Evolutionary conservation across 2,888 invertebrate genomes (phyloP).

Genomic region (Lasioglossum calceatum): DNA sequence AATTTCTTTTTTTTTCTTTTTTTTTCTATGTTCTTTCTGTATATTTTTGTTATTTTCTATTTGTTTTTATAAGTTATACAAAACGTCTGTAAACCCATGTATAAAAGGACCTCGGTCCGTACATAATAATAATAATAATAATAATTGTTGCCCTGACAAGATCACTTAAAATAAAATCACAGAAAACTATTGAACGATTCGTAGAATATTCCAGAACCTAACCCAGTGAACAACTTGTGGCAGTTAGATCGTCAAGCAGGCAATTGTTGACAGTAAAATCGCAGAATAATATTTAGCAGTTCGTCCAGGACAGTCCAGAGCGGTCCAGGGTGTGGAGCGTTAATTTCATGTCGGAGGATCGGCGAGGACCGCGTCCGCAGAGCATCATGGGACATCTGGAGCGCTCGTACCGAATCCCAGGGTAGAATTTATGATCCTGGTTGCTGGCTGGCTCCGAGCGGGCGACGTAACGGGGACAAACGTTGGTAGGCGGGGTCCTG

Average conservation of each 20-base stretch:
- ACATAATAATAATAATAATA: too few species aligned
- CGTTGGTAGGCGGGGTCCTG: background rate
- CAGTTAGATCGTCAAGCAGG: background rate
- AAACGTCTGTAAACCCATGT: too few species aligned
- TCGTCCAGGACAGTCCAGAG: background rate
- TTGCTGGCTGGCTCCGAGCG: background rate
- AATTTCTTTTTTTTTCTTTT: too few species aligned
- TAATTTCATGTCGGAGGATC: background rate
- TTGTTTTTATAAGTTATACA: too few species aligned
- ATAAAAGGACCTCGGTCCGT: too few species aligned
- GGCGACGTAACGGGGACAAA: conserved; percentile 6
- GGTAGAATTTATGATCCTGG: conserved; percentile 1
- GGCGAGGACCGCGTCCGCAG: background rate
- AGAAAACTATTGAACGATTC: background rate
- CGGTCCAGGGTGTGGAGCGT: background rate
- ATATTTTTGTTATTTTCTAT: too few species aligned
- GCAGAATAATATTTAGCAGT: background rate
- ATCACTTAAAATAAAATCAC: too few species aligned
- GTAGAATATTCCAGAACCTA: background rate
- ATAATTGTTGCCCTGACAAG: too few species aligned
- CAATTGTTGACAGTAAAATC: background rate
- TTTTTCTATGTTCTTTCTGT: too few species aligned
- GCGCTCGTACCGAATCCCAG: background rate
- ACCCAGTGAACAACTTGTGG: background rate
- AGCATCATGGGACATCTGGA: conserved; percentile 2